phyloP scores from a whole-genome alignment of 2,113 vertebrate species.

The Psammodynastes pulverulentus region DNA sequence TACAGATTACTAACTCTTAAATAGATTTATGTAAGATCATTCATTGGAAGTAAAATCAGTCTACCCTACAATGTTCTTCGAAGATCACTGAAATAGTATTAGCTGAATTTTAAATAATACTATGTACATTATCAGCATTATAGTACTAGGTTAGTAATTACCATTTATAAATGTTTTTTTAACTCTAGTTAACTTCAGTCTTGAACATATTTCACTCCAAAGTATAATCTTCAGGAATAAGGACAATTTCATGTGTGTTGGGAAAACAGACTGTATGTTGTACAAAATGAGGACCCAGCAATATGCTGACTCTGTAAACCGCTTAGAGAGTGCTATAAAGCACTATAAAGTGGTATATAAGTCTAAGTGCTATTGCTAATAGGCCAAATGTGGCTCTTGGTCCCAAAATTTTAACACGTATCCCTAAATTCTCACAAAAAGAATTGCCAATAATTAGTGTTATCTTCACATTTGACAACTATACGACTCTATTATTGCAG shows the following conservation, averaged over 20 bases:
- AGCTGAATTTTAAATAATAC: neutral
- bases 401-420: neutral
- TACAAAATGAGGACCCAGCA: neutral
- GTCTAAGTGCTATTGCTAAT: neutral
- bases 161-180: neutral
- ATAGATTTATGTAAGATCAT: neutral
- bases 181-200: accelerated
- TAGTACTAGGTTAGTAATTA: neutral
- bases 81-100: neutral
- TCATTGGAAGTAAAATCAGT: neutral
- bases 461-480: neutral
- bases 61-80: neutral
- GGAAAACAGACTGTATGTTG: neutral
- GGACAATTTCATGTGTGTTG: neutral
- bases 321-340: too few species aligned
- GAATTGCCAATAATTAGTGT: neutral
- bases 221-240: neutral
- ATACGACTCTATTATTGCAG: neutral
- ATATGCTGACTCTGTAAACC: too few species aligned
- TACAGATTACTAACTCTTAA: neutral
- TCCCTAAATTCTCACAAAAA: neutral
- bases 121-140: neutral
- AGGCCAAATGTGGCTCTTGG: neutral
- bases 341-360: too few species aligned
- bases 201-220: accelerated